These are phyloP conservation scores for Cyrtonyx montezumae DNA, from an alignment of 2,113 vertebrate genomes.

Conservation along the genomic window DNA sequence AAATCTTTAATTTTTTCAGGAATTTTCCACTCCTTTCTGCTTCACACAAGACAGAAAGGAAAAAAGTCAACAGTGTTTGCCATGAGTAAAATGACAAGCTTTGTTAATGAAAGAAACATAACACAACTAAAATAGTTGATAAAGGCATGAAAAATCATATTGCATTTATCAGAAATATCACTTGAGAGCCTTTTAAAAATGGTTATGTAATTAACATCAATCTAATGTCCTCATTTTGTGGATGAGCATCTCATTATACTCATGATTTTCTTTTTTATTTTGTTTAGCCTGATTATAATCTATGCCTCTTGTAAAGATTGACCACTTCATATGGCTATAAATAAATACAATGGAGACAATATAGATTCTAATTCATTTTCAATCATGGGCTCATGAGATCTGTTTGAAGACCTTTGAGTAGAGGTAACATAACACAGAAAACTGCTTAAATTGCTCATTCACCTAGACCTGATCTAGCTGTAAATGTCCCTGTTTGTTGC, in stretches of 20 bases:
- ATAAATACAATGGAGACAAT: not conserved
- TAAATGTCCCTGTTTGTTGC: no score
- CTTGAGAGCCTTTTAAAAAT: not conserved
- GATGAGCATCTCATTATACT: not conserved
- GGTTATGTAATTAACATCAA: constrained; percentile 4
- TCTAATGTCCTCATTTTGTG: not conserved
- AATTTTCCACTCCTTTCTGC: not conserved
- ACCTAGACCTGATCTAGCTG: no score
- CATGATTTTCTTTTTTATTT: constrained; percentile 23
- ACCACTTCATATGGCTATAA: not conserved
- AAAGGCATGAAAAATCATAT: not conserved
- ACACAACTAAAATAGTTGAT: not conserved
- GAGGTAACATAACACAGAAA: not conserved
- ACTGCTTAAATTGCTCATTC: not conserved
- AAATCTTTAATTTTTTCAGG: not conserved
- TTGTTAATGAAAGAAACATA: not conserved
- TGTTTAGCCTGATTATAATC: constrained; percentile 43
- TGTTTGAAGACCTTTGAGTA: not conserved
- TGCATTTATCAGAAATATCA: not conserved
- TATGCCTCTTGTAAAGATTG: constrained; percentile 9
- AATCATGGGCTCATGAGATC: not conserved
- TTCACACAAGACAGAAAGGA: not conserved
- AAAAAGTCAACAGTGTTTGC: not conserved
- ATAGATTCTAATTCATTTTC: not conserved
- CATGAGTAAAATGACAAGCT: not conserved